These are phyloP conservation scores for Biston betularia DNA, from an alignment of 2,888 invertebrate species.

Conservation along the genomic window DNA sequence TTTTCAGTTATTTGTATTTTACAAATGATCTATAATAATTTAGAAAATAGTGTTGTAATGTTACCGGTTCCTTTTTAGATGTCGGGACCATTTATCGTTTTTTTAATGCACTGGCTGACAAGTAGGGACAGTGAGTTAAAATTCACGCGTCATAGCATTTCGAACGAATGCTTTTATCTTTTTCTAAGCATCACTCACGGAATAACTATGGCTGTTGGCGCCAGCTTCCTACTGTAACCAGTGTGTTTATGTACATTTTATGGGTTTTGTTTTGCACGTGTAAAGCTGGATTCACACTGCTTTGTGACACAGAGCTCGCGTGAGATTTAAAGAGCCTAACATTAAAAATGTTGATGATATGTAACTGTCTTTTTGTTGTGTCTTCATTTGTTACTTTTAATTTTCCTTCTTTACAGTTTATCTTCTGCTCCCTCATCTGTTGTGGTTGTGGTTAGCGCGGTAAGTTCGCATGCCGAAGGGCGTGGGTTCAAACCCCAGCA, in stretches of 20 bases:
- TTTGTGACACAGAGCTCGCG: neutral
- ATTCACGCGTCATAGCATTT: slow-evolving; percentile 68
- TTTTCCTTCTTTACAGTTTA: too few species aligned
- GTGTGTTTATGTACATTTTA: slow-evolving; percentile 36
- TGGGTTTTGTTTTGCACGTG: slow-evolving; percentile 2
- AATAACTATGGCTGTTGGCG: slow-evolving; percentile 59
- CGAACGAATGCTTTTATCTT: slow-evolving; percentile 67
- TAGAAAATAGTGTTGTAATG: slow-evolving; percentile 51
- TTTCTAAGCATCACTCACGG: slow-evolving; percentile 66
- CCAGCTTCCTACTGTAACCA: slow-evolving; percentile 47
- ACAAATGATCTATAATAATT: slow-evolving; percentile 45
- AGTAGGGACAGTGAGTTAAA: slow-evolving; percentile 60
- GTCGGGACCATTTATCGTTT: slow-evolving; percentile 67
- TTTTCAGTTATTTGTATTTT: slow-evolving; percentile 18
- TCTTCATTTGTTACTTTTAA: too few species aligned
- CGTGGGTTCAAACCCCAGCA: too few species aligned
- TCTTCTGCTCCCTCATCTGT: too few species aligned
- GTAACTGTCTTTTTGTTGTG: too few species aligned
- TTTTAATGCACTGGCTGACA: slow-evolving; percentile 77
- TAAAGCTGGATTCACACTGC: neutral
- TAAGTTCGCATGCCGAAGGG: too few species aligned
- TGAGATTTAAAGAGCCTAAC: too few species aligned
- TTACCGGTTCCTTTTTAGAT: slow-evolving; percentile 30
- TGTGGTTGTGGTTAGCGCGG: too few species aligned
- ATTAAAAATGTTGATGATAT: too few species aligned